phyloP scores from a whole-genome alignment of 2,888 invertebrate species.

The Philopedon plagiatum region DNA sequence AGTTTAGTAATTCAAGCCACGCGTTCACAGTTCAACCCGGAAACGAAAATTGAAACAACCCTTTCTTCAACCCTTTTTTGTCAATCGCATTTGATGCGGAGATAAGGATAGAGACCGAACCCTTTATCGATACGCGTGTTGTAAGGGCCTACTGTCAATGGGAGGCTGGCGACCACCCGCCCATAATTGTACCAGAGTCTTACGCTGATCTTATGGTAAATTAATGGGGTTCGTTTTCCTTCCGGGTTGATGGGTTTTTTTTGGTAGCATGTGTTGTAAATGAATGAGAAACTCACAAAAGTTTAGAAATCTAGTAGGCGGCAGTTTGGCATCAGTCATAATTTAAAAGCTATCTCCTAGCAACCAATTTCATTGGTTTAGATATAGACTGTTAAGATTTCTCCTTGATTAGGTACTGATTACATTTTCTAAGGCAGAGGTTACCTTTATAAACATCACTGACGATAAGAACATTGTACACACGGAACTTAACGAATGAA shows the following conservation, averaged over 20 bases:
- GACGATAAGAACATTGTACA: too few relatives aligned
- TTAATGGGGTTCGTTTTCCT: constrained; percentile 1
- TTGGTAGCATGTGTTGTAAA: background rate
- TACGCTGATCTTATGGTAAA: constrained; percentile 30
- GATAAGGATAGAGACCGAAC: constrained; percentile 21
- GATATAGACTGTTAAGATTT: too few relatives aligned
- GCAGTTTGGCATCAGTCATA: too few relatives aligned
- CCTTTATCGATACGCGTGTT: constrained; percentile 27
- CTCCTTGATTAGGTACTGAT: too few relatives aligned
- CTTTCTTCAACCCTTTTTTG: constrained; percentile 10
- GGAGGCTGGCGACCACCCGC: constrained; percentile 24
- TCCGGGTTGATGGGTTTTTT: background rate
- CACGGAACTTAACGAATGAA: too few relatives aligned
- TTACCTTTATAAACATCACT: too few relatives aligned
- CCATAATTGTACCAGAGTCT: constrained; percentile 18
- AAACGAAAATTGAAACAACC: constrained; percentile 30
- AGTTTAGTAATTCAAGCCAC: constrained; percentile 43
- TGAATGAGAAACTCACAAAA: too few relatives aligned
- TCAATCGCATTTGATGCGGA: constrained; percentile 19
- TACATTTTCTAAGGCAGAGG: too few relatives aligned
- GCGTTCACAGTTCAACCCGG: constrained; percentile 43
- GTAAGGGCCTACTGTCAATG: background rate
- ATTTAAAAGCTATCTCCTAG: too few relatives aligned
- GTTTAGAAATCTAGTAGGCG: too few relatives aligned
- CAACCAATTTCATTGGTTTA: too few relatives aligned